These are phyloP conservation scores for Gavialis gangeticus DNA, from an alignment of 2,113 vertebrate genomes.

Conservation along the genomic window DNA sequence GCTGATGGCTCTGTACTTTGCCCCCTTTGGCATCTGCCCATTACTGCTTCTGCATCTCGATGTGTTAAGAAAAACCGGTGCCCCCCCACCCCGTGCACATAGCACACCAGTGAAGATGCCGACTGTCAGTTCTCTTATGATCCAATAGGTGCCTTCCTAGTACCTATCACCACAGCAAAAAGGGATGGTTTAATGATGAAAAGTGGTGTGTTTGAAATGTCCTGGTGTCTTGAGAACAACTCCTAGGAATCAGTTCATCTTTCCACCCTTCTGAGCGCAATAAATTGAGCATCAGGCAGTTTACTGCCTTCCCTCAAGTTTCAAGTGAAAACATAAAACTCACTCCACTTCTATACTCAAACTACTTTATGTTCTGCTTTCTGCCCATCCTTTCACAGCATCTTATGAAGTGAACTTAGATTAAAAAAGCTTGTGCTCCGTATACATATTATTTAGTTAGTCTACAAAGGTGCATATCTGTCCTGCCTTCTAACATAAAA, in stretches of 20 bases:
- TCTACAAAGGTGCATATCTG: too few relatives aligned
- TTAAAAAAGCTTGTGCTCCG: too few relatives aligned
- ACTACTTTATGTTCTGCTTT: too few relatives aligned
- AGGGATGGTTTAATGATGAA: not conserved
- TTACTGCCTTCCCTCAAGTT: constrained; percentile 30
- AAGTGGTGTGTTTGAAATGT: not conserved
- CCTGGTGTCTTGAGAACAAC: not conserved
- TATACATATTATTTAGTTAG: too few relatives aligned
- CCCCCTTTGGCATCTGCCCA: not conserved
- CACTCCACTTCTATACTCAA: too few relatives aligned
- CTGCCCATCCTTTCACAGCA: too few relatives aligned
- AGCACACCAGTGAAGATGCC: rapidly evolving
- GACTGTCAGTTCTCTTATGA: not conserved
- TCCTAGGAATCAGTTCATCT: not conserved
- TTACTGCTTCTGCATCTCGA: not conserved
- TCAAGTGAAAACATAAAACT: not conserved
- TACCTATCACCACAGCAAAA: not conserved
- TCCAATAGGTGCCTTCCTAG: not conserved
- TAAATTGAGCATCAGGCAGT: constrained; percentile 8
- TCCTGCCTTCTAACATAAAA: too few relatives aligned
- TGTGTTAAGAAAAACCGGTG: not conserved
- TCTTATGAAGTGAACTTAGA: too few relatives aligned
- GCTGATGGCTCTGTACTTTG: not conserved
- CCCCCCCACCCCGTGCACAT: not conserved
- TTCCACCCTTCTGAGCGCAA: constrained; percentile 15